Evolutionary conservation across 2,888 invertebrate species (phyloP).

Genomic region (Leptopilina drosophilae): DNA sequence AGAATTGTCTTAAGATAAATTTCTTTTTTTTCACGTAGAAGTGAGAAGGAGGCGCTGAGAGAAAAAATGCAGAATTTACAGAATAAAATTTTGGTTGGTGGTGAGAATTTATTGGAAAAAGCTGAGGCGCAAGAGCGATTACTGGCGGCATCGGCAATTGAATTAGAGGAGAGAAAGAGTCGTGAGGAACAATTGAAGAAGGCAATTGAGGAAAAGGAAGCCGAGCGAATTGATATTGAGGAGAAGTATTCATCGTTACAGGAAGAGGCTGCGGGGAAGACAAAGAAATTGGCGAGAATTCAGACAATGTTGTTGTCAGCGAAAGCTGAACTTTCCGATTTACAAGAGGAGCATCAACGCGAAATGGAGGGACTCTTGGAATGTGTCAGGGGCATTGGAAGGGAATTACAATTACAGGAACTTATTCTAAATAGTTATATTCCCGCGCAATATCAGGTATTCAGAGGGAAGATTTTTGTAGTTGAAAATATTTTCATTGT

Average conservation of each 20-base stretch:
- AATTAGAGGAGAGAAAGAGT: constrained; percentile 87
- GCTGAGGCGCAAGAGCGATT: constrained; percentile 95
- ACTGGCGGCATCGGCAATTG: constrained; percentile 90
- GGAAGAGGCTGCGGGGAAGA: constrained; percentile 95
- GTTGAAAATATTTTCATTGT: too few species aligned
- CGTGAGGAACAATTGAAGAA: constrained; percentile 90
- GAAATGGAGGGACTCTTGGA: constrained; percentile 98
- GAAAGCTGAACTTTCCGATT: constrained; percentile 90
- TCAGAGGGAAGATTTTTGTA: constrained; percentile 12
- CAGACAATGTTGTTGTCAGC: constrained; percentile 92
- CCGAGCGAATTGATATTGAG: constrained; percentile 94
- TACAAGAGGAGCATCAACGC: constrained; percentile 95
- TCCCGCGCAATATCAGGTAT: constrained; percentile 93
- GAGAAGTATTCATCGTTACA: constrained; percentile 96
- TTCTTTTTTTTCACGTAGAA: constrained; percentile 67
- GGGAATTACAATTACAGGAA: constrained; percentile 94
- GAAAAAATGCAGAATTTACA: constrained; percentile 93
- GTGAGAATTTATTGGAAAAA: constrained; percentile 98
- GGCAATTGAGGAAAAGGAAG: constrained; percentile 92
- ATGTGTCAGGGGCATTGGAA: constrained; percentile 91
- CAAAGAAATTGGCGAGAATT: constrained; percentile 93
- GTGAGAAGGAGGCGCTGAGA: constrained; percentile 89
- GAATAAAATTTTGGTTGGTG: constrained; percentile 97
- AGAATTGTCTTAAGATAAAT: constrained; percentile 12
- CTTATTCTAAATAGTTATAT: constrained; percentile 95